Percentiles rank a stretch among this genome's conserved stretches.
phyloP scores from a whole-genome alignment of 1,140 invertebrate species.

The Hyposmocoma kahamanoa region DNA sequence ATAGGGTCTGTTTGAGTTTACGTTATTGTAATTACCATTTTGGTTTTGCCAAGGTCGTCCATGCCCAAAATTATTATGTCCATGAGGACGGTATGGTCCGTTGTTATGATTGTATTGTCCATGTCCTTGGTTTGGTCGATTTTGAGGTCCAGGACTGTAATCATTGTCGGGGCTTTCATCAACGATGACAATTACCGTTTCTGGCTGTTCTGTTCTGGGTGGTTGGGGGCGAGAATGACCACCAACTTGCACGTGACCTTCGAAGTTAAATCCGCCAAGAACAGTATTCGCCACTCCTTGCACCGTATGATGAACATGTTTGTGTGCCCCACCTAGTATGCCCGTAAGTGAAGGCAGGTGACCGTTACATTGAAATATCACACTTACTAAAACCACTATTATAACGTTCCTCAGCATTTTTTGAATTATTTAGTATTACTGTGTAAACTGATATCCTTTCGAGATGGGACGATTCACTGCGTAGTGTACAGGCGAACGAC shows the following conservation, averaged over 20 bases:
- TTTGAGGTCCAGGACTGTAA: not conserved
- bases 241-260: constrained; percentile 5
- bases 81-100: not conserved
- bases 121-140: not conserved
- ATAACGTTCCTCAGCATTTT: not conserved
- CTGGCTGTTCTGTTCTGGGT: not conserved
- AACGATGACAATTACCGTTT: not conserved
- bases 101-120: not conserved
- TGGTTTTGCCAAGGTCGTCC: too few species aligned
- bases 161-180: not conserved
- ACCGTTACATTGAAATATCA: constrained; percentile 13
- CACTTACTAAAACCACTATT: constrained; percentile 14
- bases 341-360: constrained; percentile 9
- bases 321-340: constrained; percentile 15
- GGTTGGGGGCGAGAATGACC: not conserved
- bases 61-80: not conserved
- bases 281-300: constrained; percentile 10
- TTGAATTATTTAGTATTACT: not conserved
- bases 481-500: constrained; percentile 13
- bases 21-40: too few species aligned
- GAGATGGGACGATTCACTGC: constrained; percentile 6
- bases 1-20: too few species aligned
- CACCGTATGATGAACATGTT: constrained; percentile 13
- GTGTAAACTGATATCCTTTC: too few species aligned
- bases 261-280: constrained; percentile 13